phyloP scores from a whole-genome alignment of 2,113 vertebrate genomes.

The Anarrhichthys ocellatus region DNA sequence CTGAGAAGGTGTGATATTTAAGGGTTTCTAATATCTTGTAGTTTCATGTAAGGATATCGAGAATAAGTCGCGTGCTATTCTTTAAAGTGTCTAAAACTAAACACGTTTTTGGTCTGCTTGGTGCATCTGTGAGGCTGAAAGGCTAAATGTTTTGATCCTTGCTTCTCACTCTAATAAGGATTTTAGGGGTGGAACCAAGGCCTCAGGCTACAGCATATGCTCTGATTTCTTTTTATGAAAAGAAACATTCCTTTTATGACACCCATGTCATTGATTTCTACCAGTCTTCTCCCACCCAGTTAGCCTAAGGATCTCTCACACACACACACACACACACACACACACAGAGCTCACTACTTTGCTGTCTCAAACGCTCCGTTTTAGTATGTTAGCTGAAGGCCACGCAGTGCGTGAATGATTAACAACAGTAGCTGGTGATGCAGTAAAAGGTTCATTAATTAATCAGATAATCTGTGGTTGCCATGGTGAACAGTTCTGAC shows the following conservation, averaged over 20 bases:
- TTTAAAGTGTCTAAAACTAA: neutral
- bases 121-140: conserved; percentile 18
- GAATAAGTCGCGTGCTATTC: neutral
- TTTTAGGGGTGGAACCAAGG: neutral
- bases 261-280: conserved; percentile 58
- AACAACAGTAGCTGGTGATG: conserved; percentile 48
- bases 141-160: conserved; percentile 22
- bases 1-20: no score
- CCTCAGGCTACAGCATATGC: conserved; percentile 63
- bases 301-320: conserved; percentile 18
- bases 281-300: conserved; percentile 12
- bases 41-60: neutral
- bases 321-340: conserved; percentile 13
- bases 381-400: conserved; percentile 49
- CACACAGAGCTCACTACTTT: conserved; percentile 19
- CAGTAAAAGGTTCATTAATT: conserved; percentile 76
- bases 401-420: conserved; percentile 52
- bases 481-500: conserved; percentile 59
- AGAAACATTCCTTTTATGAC: conserved; percentile 48
- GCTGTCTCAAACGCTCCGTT: neutral
- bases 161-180: neutral
- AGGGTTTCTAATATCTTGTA: neutral
- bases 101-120: neutral
- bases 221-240: conserved; percentile 19
- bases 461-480: conserved; percentile 69